Conservation (phyloP, 2,797 vertebrate genomes). For the Tapirus indicus region DNA sequence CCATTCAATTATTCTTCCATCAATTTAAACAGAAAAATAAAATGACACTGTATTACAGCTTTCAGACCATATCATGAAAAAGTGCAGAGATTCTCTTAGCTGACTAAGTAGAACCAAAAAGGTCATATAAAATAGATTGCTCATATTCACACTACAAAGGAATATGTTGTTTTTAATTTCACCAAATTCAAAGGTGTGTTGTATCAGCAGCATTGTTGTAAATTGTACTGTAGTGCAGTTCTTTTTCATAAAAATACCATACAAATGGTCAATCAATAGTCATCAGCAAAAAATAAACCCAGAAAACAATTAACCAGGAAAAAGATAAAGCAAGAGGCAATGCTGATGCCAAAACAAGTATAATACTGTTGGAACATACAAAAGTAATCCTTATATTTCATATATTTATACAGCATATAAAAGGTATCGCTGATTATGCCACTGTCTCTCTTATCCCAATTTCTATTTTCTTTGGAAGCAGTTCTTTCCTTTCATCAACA, state of each 20-base stretch:
- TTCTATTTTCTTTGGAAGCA: slow-evolving; percentile 99
- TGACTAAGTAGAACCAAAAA: slow-evolving; percentile 89
- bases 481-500: slow-evolving; percentile 99
- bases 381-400: slow-evolving; percentile 96
- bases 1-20: slow-evolving; percentile 86
- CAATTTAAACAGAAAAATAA: slow-evolving; percentile 86
- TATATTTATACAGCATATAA: slow-evolving; percentile 95
- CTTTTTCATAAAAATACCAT: slow-evolving; percentile 94
- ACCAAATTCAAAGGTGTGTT: slow-evolving; percentile 92
- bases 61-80: slow-evolving; percentile 88
- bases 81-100: slow-evolving; percentile 87
- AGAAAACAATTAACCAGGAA: slow-evolving; percentile 88
- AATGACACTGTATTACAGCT: slow-evolving; percentile 86
- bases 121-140: slow-evolving; percentile 92
- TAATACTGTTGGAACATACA: slow-evolving; percentile 98
- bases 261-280: slow-evolving; percentile 93
- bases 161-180: slow-evolving; percentile 87
- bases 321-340: slow-evolving; percentile 91
- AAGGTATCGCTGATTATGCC: slow-evolving; percentile 97
- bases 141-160: slow-evolving; percentile 91
- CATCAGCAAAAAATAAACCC: slow-evolving; percentile 91
- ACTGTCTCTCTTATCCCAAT: slow-evolving; percentile 99
- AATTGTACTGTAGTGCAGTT: slow-evolving; percentile 95
- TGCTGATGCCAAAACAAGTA: slow-evolving; percentile 96
- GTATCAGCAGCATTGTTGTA: slow-evolving; percentile 95